Base-by-base conservation (phyloP, 37 sponge, comb jelly and placozoan genomes). In the Chondrilla cf. caribensis region DNA sequence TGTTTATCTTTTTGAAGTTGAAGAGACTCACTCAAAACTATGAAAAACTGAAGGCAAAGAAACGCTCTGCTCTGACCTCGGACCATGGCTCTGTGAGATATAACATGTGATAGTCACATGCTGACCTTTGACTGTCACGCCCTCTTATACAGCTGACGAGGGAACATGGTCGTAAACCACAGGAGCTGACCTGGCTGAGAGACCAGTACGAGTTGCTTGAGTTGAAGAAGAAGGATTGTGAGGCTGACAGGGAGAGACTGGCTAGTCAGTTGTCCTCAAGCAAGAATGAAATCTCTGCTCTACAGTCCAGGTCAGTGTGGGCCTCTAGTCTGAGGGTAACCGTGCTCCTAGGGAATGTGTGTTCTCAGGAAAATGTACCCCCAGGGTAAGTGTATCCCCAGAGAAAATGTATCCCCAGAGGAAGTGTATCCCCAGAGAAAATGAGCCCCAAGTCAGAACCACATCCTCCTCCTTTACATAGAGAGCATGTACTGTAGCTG, bases 21-120 rank as follows among this genome's bases (percentile, higher is more conserved):
- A 28, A 40, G 40, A 47, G 72, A 19, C 31, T 86, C 8, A 44
- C 55, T 17, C 60, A 80, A n/a, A 86, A 70, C 32, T 86, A 86
- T 25, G 86, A 86, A 32, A 54, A 79, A 39, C 72, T 86, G 25
- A 70, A 80, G 28, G 60, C 81, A 0, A 79, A 76, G 43, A 73
- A 42, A 6, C 68, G 68, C 29, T 33, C 31, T 3, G 29, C 68
- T 17, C 17, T 17, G 15, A 33, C 17, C 9, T 47, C 51, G 51
- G 51, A 47, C 11, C 9, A 47, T 6, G 11, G 51, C 11, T 47
- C 51, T 11, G 51, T 47, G 51, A 47, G 51, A 47, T 47, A 47
- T 47, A 47, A 14, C 51, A 47, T 11, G 11, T 47, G 15, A 25
- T 28, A 67, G 68, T 28, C 32, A 8, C 4, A 29, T 59, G 60